A percentile compares a stretch with the other conserved stretches of the same genome.
These are phyloP conservation scores for Pinctada fucata DNA, from an alignment of 2,888 invertebrate genomes.

Conservation along the genomic window DNA sequence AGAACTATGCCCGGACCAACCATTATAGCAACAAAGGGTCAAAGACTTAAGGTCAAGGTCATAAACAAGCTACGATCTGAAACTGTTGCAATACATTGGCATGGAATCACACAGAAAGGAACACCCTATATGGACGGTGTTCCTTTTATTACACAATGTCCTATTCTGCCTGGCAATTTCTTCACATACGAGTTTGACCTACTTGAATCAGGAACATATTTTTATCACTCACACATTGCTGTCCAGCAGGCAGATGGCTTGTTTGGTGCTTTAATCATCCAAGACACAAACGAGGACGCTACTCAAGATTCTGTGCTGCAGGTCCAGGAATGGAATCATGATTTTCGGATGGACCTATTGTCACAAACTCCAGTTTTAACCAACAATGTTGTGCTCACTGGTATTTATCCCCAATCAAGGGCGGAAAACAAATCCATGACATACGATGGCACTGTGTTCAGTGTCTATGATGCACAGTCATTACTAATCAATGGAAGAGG, in stretches of 20 bases:
- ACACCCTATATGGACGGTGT: slow-evolving; percentile 70
- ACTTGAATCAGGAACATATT: slow-evolving; percentile 58
- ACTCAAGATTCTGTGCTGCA: slow-evolving; percentile 39
- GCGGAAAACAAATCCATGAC: not conserved
- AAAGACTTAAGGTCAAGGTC: slow-evolving; percentile 60
- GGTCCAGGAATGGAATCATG: slow-evolving; percentile 56
- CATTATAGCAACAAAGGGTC: slow-evolving; percentile 65
- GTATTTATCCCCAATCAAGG: not conserved
- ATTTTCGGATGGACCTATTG: slow-evolving; percentile 42
- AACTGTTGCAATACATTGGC: slow-evolving; percentile 68
- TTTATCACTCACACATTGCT: slow-evolving; percentile 63
- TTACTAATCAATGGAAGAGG: slow-evolving; percentile 57
- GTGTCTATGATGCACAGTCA: slow-evolving; percentile 32
- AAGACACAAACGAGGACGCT: slow-evolving; percentile 28
- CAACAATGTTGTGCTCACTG: too few species aligned
- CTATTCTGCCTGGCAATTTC: slow-evolving; percentile 63
- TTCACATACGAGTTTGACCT: slow-evolving; percentile 68
- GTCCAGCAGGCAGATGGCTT: slow-evolving; percentile 64
- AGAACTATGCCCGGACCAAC: slow-evolving; percentile 66
- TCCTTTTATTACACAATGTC: slow-evolving; percentile 69
- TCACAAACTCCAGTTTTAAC: slow-evolving; percentile 25
- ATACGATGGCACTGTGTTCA: not conserved
- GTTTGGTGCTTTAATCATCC: slow-evolving; percentile 65
- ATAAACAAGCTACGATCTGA: slow-evolving; percentile 58
- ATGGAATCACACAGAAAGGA: slow-evolving; percentile 64